A percentile compares a stretch with the other conserved stretches of the same genome.
Evolutionary conservation across 2,797 vertebrate species (phyloP).

Genomic region (Triplophysa yarkandensis): DNA sequence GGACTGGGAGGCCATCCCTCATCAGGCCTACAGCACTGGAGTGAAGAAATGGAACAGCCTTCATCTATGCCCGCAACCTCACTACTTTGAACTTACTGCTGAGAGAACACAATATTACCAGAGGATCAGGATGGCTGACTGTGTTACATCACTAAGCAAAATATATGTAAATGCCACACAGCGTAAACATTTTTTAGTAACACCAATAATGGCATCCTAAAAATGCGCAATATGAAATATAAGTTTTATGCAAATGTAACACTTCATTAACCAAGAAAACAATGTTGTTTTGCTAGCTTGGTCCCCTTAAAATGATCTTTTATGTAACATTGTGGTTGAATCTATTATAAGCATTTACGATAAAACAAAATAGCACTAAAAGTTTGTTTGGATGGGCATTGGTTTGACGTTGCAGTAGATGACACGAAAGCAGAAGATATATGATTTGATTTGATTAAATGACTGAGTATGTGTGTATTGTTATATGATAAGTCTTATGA

Average conservation of each 20-base stretch:
- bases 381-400: background rate
- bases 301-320: background rate
- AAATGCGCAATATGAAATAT: background rate
- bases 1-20: constrained; percentile 54
- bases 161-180: constrained; percentile 28
- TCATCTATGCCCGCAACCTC: constrained; percentile 37
- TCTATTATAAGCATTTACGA: background rate
- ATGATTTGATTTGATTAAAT: constrained; percentile 46
- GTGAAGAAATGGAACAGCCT: constrained; percentile 44
- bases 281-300: background rate
- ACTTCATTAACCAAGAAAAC: background rate
- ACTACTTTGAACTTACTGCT: constrained; percentile 18
- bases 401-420: constrained; percentile 24
- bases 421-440: constrained; percentile 22
- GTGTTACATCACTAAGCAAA: constrained; percentile 18
- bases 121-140: background rate
- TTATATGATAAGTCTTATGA: constrained; percentile 35
- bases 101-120: constrained; percentile 28
- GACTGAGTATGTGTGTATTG: constrained; percentile 27
- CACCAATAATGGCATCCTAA: background rate
- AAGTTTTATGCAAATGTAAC: background rate
- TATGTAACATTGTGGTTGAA: background rate
- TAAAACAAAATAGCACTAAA: background rate
- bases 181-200: background rate
- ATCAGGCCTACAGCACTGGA: constrained; percentile 46